These are phyloP conservation scores for Sialia sialis DNA, from an alignment of 2,113 vertebrate genomes.

Conservation along the genomic window DNA sequence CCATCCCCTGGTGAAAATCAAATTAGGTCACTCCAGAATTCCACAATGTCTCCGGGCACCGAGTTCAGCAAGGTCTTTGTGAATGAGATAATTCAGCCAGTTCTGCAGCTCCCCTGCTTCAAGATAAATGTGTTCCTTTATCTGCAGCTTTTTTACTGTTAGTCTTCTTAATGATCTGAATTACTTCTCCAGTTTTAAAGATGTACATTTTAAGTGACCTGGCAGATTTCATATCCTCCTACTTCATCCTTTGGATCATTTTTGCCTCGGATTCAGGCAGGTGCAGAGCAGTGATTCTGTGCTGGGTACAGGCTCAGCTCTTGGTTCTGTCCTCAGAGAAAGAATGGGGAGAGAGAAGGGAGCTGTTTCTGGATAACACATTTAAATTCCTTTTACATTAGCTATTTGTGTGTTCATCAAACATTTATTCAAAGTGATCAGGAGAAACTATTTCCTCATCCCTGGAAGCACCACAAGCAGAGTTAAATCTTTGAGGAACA, in stretches of 20 bases:
- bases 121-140: not conserved
- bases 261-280: not conserved
- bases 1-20: not conserved
- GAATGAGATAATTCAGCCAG: not conserved
- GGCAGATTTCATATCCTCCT: not conserved
- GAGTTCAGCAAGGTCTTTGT: not conserved
- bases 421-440: constrained; percentile 8
- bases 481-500: constrained; percentile 27
- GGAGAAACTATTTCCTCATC: not conserved
- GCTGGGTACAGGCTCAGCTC: not conserved
- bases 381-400: constrained; percentile 21
- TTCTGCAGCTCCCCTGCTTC: not conserved
- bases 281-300: not conserved
- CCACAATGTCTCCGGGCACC: not conserved
- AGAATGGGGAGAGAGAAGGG: not conserved
- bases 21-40: not conserved
- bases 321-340: not conserved
- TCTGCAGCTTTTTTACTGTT: not conserved
- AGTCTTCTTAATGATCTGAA: not conserved
- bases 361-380: constrained; percentile 11
- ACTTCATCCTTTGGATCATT: not conserved
- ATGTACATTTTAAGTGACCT: not conserved
- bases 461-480: not conserved
- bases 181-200: not conserved
- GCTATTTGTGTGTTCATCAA: constrained; percentile 17